phyloP scores from a whole-genome alignment of 2,113 vertebrate species.

The Pan paniscus region DNA sequence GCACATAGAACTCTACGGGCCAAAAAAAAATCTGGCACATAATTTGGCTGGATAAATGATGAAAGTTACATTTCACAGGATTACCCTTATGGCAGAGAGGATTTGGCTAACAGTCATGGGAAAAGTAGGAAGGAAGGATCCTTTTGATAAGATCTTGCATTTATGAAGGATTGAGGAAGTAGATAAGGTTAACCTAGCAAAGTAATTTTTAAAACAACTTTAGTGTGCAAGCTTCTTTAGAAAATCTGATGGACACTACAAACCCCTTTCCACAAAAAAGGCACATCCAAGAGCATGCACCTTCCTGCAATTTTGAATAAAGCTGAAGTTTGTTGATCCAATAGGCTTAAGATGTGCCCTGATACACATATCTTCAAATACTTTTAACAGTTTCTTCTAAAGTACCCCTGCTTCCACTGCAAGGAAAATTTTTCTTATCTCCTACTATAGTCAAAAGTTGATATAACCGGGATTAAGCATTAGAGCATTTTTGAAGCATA shows the following conservation, averaged over 20 bases:
- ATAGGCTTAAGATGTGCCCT: not conserved
- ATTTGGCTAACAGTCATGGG: not conserved
- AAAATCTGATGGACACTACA: not conserved
- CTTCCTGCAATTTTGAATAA: not conserved
- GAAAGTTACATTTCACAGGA: not conserved
- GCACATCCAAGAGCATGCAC: fast-evolving
- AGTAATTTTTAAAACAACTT: not conserved
- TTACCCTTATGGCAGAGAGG: not conserved
- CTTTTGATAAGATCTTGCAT: not conserved
- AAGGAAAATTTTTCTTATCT: not conserved
- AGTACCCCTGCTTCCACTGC: not conserved
- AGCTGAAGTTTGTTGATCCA: not conserved
- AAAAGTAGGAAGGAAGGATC: not conserved
- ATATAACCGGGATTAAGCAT: not conserved
- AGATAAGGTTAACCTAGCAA: not conserved
- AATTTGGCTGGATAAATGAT: not conserved
- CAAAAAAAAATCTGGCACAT: not conserved
- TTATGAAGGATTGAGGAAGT: not conserved
- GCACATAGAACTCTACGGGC: not conserved
- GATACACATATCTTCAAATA: not conserved
- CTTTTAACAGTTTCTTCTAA: not conserved
- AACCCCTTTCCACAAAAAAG: not conserved
- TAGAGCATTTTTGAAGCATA: not conserved
- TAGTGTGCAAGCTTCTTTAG: not conserved
- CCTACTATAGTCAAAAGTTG: not conserved